phyloP scores from a whole-genome alignment of 2,113 vertebrate species.

The Platanista minor region DNA sequence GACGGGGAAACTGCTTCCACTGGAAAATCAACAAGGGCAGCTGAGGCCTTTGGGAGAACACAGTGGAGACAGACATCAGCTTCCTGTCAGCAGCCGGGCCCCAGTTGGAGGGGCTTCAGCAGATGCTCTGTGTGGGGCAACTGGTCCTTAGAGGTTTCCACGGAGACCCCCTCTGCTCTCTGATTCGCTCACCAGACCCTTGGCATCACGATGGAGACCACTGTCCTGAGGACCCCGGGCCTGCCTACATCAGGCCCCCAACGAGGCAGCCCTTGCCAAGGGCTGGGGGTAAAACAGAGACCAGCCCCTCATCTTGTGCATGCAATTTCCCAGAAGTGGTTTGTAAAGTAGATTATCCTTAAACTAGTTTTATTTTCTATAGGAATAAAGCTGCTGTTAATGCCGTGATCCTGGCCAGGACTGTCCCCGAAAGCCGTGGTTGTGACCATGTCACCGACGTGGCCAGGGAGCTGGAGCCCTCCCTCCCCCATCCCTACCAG shows the following conservation, averaged over 20 bases:
- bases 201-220: accelerated
- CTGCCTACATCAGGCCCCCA: background rate
- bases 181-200: background rate
- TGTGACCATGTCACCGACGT: accelerated
- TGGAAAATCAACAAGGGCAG: background rate
- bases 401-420: background rate
- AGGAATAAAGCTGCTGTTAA: background rate
- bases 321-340: background rate
- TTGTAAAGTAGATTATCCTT: background rate
- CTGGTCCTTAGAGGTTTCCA: background rate
- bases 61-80: background rate
- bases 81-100: background rate
- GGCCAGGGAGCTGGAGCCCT: background rate
- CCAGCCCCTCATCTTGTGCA: background rate
- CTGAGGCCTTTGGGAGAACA: background rate
- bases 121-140: background rate
- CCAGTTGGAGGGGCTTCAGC: background rate
- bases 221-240: background rate
- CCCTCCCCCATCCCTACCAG: background rate
- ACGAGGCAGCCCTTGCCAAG: accelerated
- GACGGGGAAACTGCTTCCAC: accelerated
- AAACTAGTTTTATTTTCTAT: background rate
- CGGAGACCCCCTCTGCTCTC: background rate
- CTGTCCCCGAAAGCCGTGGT: accelerated
- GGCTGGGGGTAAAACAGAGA: background rate